Base-by-base conservation (phyloP, 2,888 invertebrate genomes). In the Hymenopus coronatus region DNA sequence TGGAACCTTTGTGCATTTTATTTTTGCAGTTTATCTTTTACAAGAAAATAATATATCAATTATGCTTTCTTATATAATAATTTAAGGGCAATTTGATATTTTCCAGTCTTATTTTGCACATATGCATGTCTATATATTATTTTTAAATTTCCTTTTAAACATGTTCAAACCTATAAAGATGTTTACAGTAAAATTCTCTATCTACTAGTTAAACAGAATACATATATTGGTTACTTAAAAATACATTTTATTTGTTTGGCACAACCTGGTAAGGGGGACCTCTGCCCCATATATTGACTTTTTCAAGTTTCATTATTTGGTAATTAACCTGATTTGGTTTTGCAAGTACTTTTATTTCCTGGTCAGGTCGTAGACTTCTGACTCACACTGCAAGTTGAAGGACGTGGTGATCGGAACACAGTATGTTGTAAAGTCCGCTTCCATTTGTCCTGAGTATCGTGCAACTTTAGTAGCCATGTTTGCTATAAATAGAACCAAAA, bases 401-500 rank as follows among this genome's bases (percentile, higher is more conserved):
- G 90, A 54, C 90, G 89, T 33, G 91, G 90, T 82, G 91, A 90
- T n/a, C 92, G 91, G 91, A 93, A 93, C 85, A 93, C 92, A 15
- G 93, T 93, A 91, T 93, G 93, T 90, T 93, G 93, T 46, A 93
- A 91, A 6, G 93, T 93, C 86, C 93, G 91, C 90, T 94, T 94
- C 93, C 94, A 94, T 88, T 93, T 93, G 90, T 94, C 94, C 91
- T 94, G 94, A 3, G 94, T 94, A 86, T 94, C 93, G 83, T 93
- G 92, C 88, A 94, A 92, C 90, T 94, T 94, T 30, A 92, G 91
- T 82, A 94, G 91, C 94, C 94, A 94, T 33, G 92, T 92, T 89
- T 92, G 92, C 94, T 94, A 91, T 0, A 91, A 91, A 30, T 82
- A 0, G 91, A 91, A 20, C 27, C 81, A 88, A 89, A 82, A 81